These are phyloP conservation scores for Eleutherodactylus coqui DNA, from an alignment of 2,797 vertebrate species.

Conservation along the genomic window DNA sequence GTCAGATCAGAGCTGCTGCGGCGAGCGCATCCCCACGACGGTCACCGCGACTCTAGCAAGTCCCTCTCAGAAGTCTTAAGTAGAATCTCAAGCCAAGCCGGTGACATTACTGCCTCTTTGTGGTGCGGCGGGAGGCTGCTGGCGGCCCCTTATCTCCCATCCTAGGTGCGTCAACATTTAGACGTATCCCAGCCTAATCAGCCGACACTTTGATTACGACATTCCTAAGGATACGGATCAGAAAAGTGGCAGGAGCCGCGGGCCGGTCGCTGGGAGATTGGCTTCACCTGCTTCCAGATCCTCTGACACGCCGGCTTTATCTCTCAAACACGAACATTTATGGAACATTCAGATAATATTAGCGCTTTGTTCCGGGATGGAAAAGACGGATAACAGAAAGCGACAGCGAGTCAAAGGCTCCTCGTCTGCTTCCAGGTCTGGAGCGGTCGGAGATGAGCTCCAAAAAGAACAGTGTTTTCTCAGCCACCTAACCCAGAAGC, in stretches of 20 bases:
- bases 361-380: constrained; percentile 10
- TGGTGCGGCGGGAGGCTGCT: neutral
- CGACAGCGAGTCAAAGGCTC: constrained; percentile 48
- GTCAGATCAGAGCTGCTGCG: neutral
- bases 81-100: constrained; percentile 40
- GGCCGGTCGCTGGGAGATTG: neutral
- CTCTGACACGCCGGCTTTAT: neutral
- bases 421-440: neutral
- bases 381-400: constrained; percentile 6
- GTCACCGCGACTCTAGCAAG: neutral
- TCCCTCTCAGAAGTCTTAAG: constrained; percentile 35
- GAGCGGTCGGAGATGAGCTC: neutral
- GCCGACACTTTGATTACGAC: constrained; percentile 15
- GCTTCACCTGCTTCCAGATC: neutral
- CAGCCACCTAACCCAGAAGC: neutral
- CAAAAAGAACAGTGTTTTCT: neutral
- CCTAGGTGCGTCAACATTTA: neutral
- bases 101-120: neutral
- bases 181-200: constrained; percentile 15
- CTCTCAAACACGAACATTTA: constrained; percentile 22
- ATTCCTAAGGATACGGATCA: constrained; percentile 62
- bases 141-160: neutral
- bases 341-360: constrained; percentile 30
- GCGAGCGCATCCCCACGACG: neutral
- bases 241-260: neutral